Conservation (phyloP, 1,140 invertebrate genomes). For the Drosophila kurseongensis region DNA sequence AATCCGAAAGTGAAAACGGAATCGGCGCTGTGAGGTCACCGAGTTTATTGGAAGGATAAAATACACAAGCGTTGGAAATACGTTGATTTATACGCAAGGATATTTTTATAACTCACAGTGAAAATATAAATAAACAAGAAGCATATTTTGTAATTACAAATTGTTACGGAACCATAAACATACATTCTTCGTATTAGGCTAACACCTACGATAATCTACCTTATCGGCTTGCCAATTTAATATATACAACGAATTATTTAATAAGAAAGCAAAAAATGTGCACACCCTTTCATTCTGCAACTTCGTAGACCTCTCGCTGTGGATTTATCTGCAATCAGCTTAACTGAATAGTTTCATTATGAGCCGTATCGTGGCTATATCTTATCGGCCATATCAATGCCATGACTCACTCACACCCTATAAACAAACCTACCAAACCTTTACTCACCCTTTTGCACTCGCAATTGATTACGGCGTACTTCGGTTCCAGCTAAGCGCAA, state of each 20-base stretch:
- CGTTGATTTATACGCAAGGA: neutral
- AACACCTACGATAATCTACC: too few species aligned
- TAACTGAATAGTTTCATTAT: conserved; percentile 38
- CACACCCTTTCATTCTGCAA: neutral
- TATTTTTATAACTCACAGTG: conserved; percentile 1
- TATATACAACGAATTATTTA: too few species aligned
- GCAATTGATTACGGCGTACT: conserved; percentile 67
- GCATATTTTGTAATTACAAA: too few species aligned
- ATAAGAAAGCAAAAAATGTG: too few species aligned
- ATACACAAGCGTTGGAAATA: neutral
- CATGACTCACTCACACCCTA: conserved; percentile 34
- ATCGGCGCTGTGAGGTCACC: neutral
- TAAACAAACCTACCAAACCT: conserved; percentile 17
- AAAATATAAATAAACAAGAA: too few species aligned
- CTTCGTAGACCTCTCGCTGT: conserved; percentile 4
- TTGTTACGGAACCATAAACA: too few species aligned
- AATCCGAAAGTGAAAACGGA: conserved; percentile 4
- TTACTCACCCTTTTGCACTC: conserved; percentile 22
- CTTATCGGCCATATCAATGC: conserved; percentile 30
- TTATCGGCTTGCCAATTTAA: too few species aligned
- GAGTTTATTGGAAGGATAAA: conserved; percentile 7
- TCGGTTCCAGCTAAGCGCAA: conserved; percentile 62
- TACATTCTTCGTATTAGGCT: too few species aligned
- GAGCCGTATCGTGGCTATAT: conserved; percentile 21
- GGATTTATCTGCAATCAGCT: conserved; percentile 23